Conservation (phyloP, 2,113 vertebrate species). For the Heliornis fulica region DNA sequence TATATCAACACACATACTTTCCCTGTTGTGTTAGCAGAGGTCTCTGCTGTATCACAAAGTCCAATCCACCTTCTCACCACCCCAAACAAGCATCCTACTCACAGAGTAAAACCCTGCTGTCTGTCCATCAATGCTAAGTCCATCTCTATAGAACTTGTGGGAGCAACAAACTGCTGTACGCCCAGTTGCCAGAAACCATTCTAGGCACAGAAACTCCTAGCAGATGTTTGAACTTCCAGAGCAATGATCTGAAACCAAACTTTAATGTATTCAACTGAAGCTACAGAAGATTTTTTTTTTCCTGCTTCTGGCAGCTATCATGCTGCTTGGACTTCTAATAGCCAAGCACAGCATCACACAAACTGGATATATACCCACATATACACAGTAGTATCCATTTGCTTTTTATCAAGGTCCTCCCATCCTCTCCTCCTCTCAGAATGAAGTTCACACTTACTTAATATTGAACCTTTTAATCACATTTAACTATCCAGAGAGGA, state of each 20-base stretch:
- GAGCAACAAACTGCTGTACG: accelerated
- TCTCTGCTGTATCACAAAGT: accelerated
- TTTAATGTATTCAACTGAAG: neutral
- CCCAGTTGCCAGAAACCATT: neutral
- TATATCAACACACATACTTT: accelerated
- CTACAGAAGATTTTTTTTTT: too few species aligned
- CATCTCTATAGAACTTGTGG: neutral
- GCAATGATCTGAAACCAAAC: neutral
- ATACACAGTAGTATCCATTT: neutral
- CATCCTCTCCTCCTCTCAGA: neutral
- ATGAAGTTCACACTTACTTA: constrained; percentile 47
- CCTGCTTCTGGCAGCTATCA: neutral
- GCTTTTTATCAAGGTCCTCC: constrained; percentile 25
- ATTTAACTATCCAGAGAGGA: constrained; percentile 19
- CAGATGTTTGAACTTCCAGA: neutral
- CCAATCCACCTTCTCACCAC: neutral
- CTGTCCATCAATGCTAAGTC: accelerated
- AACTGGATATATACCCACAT: neutral
- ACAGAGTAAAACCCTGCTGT: accelerated
- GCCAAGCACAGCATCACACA: neutral
- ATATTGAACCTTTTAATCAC: constrained; percentile 47
- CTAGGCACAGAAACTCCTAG: neutral
- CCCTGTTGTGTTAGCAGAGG: neutral
- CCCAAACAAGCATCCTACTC: accelerated
- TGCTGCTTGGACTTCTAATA: neutral